Percentiles rank a stretch among this genome's conserved stretches.
Evolutionary conservation across 2,797 vertebrate genomes (phyloP).

Genomic region (Chanos chanos): DNA sequence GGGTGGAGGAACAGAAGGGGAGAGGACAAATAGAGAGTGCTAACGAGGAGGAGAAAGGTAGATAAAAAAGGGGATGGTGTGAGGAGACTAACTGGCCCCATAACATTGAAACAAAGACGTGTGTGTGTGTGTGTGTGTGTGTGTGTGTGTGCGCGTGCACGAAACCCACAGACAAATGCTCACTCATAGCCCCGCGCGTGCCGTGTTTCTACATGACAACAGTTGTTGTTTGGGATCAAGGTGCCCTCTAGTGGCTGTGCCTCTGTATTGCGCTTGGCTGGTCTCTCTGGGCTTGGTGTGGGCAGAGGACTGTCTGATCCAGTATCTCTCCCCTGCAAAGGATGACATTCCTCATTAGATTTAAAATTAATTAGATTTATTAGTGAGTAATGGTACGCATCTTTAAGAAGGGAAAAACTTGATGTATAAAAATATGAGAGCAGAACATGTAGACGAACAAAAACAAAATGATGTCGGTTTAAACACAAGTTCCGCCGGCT

Average conservation of each 20-base stretch:
- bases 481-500: no score
- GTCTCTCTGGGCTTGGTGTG: background rate
- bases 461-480: no score
- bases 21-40: background rate
- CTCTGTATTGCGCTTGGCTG: slow-evolving; percentile 17
- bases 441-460: background rate
- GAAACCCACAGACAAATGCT: slow-evolving; percentile 5
- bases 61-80: background rate
- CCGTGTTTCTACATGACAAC: background rate
- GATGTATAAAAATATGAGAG: slow-evolving; percentile 21
- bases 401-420: no score
- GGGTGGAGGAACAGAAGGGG: no score
- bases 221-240: background rate
- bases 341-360: background rate
- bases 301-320: background rate
- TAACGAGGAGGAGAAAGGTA: background rate
- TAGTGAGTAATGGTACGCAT: background rate
- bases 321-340: background rate
- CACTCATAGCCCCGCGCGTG: slow-evolving; percentile 12
- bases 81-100: background rate
- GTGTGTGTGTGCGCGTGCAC: no score
- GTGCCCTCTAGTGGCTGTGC: slow-evolving; percentile 34
- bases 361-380: background rate
- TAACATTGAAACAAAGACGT: background rate
- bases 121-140: no score